phyloP scores from a whole-genome alignment of 2,888 invertebrate genomes.

The Bibio marci region DNA sequence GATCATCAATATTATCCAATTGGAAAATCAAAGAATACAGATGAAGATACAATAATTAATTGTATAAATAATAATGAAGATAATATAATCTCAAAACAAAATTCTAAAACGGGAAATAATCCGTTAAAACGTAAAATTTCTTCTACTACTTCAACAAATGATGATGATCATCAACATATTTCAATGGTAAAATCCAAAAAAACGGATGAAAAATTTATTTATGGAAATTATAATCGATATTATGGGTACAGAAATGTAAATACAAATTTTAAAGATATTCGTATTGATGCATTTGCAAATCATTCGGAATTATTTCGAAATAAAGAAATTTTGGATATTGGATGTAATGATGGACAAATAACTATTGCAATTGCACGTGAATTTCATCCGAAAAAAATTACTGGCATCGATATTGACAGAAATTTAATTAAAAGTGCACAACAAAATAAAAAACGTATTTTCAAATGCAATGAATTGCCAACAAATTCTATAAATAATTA shows the following conservation, averaged over 20 bases:
- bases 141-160: no score
- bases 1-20: no score
- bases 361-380: slow-evolving; percentile 60
- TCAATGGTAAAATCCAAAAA: no score
- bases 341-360: slow-evolving; percentile 74
- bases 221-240: slow-evolving; percentile 37
- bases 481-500: slow-evolving; percentile 28
- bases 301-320: slow-evolving; percentile 48
- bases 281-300: slow-evolving; percentile 45
- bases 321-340: slow-evolving; percentile 68
- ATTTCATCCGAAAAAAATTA: slow-evolving; percentile 47
- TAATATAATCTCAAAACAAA: no score
- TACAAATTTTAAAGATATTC: slow-evolving; percentile 42
- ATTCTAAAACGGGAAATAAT: no score
- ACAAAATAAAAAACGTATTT: no score
- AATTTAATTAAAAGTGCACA: slow-evolving; percentile 37
- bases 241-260: slow-evolving; percentile 67
- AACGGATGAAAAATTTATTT: slow-evolving; percentile 20
- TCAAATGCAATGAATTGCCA: slow-evolving; percentile 18
- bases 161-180: no score
- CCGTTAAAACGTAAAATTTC: no score
- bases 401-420: slow-evolving; percentile 72
- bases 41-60: no score
- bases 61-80: no score
- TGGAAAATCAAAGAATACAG: no score